Evolutionary conservation across 2,113 vertebrate species (phyloP).

Genomic region (Anthoscopus minutus): DNA sequence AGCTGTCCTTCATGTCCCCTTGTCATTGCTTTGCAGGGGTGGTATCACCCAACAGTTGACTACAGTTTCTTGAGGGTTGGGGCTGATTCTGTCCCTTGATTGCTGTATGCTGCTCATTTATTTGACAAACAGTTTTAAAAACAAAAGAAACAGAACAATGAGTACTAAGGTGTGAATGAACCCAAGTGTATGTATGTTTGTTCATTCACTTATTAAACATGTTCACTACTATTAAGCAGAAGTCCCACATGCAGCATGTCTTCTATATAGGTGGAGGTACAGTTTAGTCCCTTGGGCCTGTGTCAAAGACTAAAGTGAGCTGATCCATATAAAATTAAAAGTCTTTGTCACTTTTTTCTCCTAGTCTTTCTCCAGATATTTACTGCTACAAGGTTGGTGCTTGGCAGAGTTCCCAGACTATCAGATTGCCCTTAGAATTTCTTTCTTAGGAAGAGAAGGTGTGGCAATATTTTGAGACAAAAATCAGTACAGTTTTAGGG

Average conservation of each 20-base stretch:
- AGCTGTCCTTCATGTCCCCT: conserved; percentile 7
- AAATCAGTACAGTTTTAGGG: not conserved
- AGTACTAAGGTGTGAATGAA: not conserved
- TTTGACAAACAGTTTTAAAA: not conserved
- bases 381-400: not conserved
- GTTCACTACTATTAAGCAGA: not conserved
- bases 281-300: not conserved
- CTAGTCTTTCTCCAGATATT: not conserved
- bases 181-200: not conserved
- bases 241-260: not conserved
- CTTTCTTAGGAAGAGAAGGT: not conserved
- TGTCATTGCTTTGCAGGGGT: not conserved
- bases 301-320: not conserved
- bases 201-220: not conserved
- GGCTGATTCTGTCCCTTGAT: not conserved
- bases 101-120: not conserved
- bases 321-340: not conserved
- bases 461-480: not conserved
- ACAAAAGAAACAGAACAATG: not conserved
- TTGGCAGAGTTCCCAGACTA: not conserved
- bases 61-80: not conserved
- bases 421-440: not conserved
- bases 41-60: not conserved
- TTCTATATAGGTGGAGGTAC: not conserved
- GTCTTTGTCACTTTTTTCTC: not conserved